Conservation (phyloP, 2,888 invertebrate species). For the Drosophila picticornis region DNA sequence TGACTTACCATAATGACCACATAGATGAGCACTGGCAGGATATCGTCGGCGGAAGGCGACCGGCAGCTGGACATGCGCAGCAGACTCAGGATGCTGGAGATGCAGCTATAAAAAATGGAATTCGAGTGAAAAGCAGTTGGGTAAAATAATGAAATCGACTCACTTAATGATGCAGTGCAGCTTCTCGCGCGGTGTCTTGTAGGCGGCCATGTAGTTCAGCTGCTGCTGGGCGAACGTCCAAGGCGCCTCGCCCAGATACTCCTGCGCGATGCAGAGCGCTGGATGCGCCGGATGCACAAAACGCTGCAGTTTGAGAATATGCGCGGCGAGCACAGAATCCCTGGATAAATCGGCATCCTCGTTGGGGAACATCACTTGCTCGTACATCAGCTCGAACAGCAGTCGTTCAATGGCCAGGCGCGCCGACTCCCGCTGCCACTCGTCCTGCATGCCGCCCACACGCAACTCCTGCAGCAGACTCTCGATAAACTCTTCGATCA, state of each 20-base stretch:
- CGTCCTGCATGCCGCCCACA: constrained; percentile 86
- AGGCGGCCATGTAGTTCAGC: constrained; percentile 94
- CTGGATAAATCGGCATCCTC: constrained; percentile 97
- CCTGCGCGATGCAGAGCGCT: constrained; percentile 92
- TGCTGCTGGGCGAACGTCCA: constrained; percentile 98
- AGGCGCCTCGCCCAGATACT: constrained; percentile 95
- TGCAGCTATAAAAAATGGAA: constrained; percentile 87
- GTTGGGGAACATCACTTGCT: constrained; percentile 97
- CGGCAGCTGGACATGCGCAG: constrained; percentile 93
- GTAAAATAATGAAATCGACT: background rate
- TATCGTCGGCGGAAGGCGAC: constrained; percentile 96
- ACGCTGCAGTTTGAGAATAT: constrained; percentile 92
- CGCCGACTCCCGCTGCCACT: constrained; percentile 90
- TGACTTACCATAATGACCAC: constrained; percentile 94
- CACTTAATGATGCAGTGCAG: constrained; percentile 86
- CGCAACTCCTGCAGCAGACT: constrained; percentile 89
- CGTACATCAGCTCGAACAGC: constrained; percentile 96
- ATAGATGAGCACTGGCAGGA: constrained; percentile 98
- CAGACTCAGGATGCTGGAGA: constrained; percentile 97
- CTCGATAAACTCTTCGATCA: constrained; percentile 93
- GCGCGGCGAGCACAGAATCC: constrained; percentile 95
- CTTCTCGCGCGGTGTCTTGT: constrained; percentile 95
- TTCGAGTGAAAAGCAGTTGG: background rate
- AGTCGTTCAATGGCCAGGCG: constrained; percentile 94
- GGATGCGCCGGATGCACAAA: constrained; percentile 92